Percentiles rank a stretch among this genome's conserved stretches.
Conservation (phyloP, 2,113 vertebrate genomes). For the Hucho hucho region DNA sequence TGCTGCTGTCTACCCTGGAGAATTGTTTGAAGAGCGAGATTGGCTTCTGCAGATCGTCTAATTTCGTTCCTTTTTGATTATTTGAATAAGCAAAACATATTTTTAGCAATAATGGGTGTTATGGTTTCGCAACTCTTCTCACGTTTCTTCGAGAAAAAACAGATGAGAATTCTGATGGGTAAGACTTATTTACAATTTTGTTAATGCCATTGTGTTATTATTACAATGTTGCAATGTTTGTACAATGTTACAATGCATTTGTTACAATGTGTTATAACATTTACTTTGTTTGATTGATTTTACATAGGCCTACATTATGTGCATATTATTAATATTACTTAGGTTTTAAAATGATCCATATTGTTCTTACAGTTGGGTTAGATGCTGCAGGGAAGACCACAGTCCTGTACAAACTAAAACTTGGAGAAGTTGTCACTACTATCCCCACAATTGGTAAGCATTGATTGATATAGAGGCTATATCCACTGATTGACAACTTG, state of each 20-base stretch:
- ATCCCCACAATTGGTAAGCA: not conserved
- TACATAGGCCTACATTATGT: too few relatives aligned
- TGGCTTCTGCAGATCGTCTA: too few relatives aligned
- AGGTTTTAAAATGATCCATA: not conserved
- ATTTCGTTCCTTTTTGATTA: too few relatives aligned
- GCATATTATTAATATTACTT: not conserved
- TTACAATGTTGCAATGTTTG: not conserved
- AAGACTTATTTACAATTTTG: not conserved
- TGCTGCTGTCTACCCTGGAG: too few relatives aligned
- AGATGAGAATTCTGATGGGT: not conserved
- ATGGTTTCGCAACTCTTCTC: not conserved
- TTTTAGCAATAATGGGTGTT: not conserved
- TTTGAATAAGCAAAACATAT: not conserved
- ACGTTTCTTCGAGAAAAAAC: not conserved
- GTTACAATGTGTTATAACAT: not conserved
- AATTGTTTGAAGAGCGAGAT: not conserved
- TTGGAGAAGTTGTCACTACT: not conserved
- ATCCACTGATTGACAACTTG: not conserved
- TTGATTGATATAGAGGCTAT: not conserved
- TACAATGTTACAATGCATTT: not conserved
- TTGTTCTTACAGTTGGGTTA: not conserved
- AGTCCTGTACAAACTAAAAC: constrained; percentile 3
- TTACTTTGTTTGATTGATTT: too few relatives aligned
- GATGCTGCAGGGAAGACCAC: constrained; percentile 6
- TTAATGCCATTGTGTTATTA: too few relatives aligned